Base-by-base conservation (phyloP, 2,888 invertebrate species). In the Ennomos erosarius region DNA sequence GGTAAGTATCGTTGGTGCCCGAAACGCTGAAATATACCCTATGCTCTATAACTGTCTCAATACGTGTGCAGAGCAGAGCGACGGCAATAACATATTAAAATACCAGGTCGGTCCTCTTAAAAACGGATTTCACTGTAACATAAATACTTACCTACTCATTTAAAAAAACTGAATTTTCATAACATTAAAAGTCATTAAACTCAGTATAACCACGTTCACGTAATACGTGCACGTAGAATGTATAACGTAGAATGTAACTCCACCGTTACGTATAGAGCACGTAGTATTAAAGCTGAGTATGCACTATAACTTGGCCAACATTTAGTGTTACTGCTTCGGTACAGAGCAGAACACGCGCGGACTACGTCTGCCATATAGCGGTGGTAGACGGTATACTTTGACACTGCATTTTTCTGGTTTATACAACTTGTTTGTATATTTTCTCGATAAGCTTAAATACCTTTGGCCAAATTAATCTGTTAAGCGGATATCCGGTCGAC, bases 291-390 rank as follows among this genome's bases (percentile, higher is more conserved):
- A 62, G 55, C 64, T 55, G 50, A 59, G 56, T 49, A 65, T 59
- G 65, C 61, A 65, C 67, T 62, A 55, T 64, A 67, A 54, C 54
- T 54, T 55, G 60, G 47, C 51, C 49, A 34, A 35, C 55, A 54
- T 57, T 64, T 55, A 52, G 58, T 53, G 59, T 55, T 59, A 54
- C 56, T 59, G 54, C 53, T 58, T 49, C 49, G 44, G 40, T 35
- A 37, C 13, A 45, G 37, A 43, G 52, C 58, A 47, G 47, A 52
- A 47, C 57, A 52, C 51, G 40, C 40, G 44, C 38, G 48, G 34
- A 8, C 52, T 52, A 44, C 43, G 42, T 47, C 51, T 49, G 33
- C 50, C 36, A 51, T 47, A 9, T n/a, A 1, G 33, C 10, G 11
- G 38, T 47, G 0, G 36, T 42, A 58, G 57, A 58, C 52, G 47